Conservation (phyloP, 2,113 vertebrate species). For the Serranochromis macrocephalus region DNA sequence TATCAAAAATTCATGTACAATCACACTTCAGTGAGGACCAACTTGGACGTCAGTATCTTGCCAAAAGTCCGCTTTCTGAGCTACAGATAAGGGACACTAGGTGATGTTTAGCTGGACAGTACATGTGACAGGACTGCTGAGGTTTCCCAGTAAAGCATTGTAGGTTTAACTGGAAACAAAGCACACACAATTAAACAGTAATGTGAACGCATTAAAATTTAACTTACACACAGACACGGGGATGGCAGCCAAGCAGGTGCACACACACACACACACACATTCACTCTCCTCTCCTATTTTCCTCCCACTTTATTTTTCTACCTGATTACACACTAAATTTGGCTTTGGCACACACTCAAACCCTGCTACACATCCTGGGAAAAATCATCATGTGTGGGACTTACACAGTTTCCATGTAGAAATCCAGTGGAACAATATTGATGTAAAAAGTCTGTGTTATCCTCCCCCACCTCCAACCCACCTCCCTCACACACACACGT, state of each 20-base stretch:
- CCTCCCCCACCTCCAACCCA: neutral
- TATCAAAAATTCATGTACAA: neutral
- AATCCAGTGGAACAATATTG: slow-evolving; percentile 41
- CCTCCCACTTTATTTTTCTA: slow-evolving; percentile 10
- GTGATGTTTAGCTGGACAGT: neutral
- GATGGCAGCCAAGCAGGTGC: slow-evolving; percentile 24
- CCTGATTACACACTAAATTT: slow-evolving; percentile 41
- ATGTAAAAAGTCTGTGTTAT: slow-evolving; percentile 13
- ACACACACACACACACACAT: neutral
- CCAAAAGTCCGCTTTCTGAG: accelerated
- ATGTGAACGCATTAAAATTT: neutral
- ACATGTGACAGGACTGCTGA: neutral
- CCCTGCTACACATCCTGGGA: slow-evolving; percentile 19
- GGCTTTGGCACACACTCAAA: neutral
- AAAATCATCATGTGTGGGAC: slow-evolving; percentile 27
- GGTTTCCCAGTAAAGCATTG: neutral
- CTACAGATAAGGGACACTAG: neutral
- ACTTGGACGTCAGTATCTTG: neutral
- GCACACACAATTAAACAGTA: neutral
- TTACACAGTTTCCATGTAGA: slow-evolving; percentile 33
- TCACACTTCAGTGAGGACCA: neutral
- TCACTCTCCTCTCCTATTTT: neutral
- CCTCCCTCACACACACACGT: neutral
- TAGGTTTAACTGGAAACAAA: neutral
- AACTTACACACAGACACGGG: neutral